Percentiles rank a stretch among this genome's conserved stretches.
These are phyloP conservation scores for Drosophila kurseongensis DNA, from an alignment of 1,140 invertebrate species.

Conservation along the genomic window DNA sequence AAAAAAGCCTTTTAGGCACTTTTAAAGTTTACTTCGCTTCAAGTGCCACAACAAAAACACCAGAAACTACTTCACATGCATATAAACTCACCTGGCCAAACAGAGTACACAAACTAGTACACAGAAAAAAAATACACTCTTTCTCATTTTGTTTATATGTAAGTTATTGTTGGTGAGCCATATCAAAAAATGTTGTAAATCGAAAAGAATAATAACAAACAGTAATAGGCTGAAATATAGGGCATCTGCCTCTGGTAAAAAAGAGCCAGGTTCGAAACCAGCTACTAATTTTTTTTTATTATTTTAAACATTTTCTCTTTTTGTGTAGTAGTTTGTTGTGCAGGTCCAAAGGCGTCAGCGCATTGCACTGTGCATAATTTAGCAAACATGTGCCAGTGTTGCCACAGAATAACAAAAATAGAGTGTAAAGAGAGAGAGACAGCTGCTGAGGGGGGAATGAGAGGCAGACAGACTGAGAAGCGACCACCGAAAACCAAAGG, in stretches of 20 bases:
- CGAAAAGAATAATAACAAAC: not conserved
- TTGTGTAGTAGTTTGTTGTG: conserved; percentile 6
- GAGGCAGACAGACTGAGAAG: not conserved
- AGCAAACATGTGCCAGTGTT: conserved; percentile 64
- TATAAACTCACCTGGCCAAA: conserved; percentile 7
- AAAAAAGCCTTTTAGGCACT: conserved; percentile 59
- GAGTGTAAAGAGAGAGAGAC: conserved; percentile 1
- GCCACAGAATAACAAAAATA: conserved; percentile 38
- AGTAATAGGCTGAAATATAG: not conserved
- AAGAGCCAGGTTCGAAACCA: not conserved
- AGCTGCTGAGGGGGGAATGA: not conserved
- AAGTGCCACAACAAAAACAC: conserved; percentile 41
- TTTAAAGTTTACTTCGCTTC: conserved; percentile 58
- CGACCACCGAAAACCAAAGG: conserved; percentile 9
- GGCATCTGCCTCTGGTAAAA: no score
- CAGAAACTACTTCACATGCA: conserved; percentile 9
- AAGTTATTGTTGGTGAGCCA: no score
- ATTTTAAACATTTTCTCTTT: conserved; percentile 4
- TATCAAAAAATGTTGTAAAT: not conserved
- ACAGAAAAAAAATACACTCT: not conserved
- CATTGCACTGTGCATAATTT: conserved; percentile 68
- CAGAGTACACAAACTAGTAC: no score
- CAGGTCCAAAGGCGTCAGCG: conserved; percentile 39
- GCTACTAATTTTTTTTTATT: not conserved
- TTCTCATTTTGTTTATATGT: no score